Base-by-base conservation (phyloP, 1,140 invertebrate species). In the Rhopalosiphum maidis region DNA sequence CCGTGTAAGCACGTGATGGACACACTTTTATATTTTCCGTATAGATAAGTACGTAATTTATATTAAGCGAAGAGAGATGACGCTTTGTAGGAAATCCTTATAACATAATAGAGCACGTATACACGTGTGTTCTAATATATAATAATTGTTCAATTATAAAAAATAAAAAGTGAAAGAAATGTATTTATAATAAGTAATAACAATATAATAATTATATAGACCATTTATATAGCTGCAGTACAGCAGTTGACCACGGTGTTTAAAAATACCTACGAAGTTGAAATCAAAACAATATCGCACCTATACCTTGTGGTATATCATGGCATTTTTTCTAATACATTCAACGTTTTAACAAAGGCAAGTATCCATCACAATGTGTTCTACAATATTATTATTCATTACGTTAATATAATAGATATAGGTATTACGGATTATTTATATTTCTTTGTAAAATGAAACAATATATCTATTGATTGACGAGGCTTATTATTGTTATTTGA, bases 101-200 rank as follows among this genome's bases (percentile, higher is more conserved):
- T 77, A 77, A 77, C 60, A 54, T 77, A n/a, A 77, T n/a, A n/a
- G 5, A 77, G n/a, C 30, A 15, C 60, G 15, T n/a, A 77, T 77
- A 77, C 5, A 77, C 4, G 15, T n/a, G n/a, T 77, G 60, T 77
- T 77, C n/a, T 6, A 68, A n/a, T 68, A 77, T 51, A 51, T n/a
- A 77, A 77, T 77, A 77, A 77, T 77, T 77, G 60, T 77, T 77
- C 60, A 77, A 77, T 77, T 77, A 77, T 77, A 77, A 77, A 68
- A n/a, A 77, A 77, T 77, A 77, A 77, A 68, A 77, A 77, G 60
- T 77, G 60, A 77, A 77, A 77, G 60, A 77, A 77, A 77, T 77
- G 15, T 77, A 21, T 1, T 8, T n/a, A 41, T 41, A 77, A 77
- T n/a, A 77, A 77, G 60, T 77, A n/a, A 77, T 77, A 77, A 77